Base-by-base conservation (phyloP, 2,888 invertebrate genomes). In the Troilus luridus region DNA sequence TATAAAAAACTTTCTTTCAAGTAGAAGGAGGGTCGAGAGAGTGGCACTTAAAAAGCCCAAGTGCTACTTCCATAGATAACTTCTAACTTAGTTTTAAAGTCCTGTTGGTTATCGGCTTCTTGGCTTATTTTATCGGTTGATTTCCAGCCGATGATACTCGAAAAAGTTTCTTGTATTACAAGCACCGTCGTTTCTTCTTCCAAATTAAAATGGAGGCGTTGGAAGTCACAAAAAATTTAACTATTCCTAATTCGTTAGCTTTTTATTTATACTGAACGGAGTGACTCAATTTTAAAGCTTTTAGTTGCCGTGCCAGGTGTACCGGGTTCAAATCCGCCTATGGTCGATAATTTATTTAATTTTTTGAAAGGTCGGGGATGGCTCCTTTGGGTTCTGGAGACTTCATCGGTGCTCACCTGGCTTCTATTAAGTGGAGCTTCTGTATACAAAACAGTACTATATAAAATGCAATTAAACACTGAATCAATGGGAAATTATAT, bases 61-160 rank as follows among this genome's bases (percentile, higher is more conserved):
- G 72, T 41, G 24, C 27, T 77, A 77, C 27, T 77, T 41, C 27
- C 72, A 77, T 77, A 77, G 72, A 41, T 17, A 77, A 77, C 72
- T 77, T 77, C 72, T 77, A 27, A 77, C 27, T 77, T 77, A 41
- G 72, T 77, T 77, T 41, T 17, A 77, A 77, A 77, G 72, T 77
- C 41, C 72, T 77, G 27, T 77, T 77, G 72, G 41, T 77, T 77
- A 77, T 77, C 72, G 72, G 72, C 41, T 19, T 77, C 72, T 77
- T 77, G n/a, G 19, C 41, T 41, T 77, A 77, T 77, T 77, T 77
- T 77, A 77, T 77, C 72, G 72, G 72, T 77, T 77, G 27, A 77
- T 77, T 77, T 77, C 72, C 72, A 77, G 72, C 19, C 19, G 72
- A 77, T 77, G 72, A 77, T 77, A 77, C 72, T 77, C 72, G 41